These are phyloP conservation scores for Actinia equina DNA, from an alignment of 64 coral and sea anemone species.

Conservation along the genomic window DNA sequence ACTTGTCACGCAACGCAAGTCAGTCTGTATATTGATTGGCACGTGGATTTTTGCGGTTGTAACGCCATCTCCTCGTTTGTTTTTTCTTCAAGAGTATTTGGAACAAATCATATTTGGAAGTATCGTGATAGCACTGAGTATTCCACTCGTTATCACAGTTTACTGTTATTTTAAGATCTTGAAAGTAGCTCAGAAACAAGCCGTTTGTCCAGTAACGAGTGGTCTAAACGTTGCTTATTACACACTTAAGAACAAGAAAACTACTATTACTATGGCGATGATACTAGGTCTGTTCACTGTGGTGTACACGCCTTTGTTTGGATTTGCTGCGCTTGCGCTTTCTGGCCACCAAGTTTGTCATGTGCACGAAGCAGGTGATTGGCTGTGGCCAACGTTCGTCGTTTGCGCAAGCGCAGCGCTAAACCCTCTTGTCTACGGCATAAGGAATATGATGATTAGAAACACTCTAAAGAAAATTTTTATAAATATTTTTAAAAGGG, in stretches of 20 bases:
- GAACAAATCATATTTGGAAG: neutral
- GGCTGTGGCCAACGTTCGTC: neutral
- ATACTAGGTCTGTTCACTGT: neutral
- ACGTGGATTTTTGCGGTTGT: neutral
- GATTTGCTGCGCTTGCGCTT: neutral
- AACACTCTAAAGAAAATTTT: neutral
- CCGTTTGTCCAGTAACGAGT: neutral
- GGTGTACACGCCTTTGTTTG: neutral
- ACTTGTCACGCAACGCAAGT: conserved; percentile 17
- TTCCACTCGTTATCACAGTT: neutral
- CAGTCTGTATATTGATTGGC: neutral
- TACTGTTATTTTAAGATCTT: neutral
- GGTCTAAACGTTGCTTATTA: neutral
- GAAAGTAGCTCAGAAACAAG: neutral
- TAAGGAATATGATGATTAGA: neutral
- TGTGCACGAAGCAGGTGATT: neutral
- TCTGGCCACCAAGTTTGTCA: neutral
- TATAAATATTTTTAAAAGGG: neutral
- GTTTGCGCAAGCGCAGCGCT: neutral
- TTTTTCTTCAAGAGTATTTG: neutral
- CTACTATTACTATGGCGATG: neutral
- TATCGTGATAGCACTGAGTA: neutral
- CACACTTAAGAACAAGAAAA: neutral
- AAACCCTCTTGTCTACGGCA: neutral
- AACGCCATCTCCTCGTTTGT: neutral